These are phyloP conservation scores for Riparia riparia DNA, from an alignment of 2,113 vertebrate genomes.

Conservation along the genomic window DNA sequence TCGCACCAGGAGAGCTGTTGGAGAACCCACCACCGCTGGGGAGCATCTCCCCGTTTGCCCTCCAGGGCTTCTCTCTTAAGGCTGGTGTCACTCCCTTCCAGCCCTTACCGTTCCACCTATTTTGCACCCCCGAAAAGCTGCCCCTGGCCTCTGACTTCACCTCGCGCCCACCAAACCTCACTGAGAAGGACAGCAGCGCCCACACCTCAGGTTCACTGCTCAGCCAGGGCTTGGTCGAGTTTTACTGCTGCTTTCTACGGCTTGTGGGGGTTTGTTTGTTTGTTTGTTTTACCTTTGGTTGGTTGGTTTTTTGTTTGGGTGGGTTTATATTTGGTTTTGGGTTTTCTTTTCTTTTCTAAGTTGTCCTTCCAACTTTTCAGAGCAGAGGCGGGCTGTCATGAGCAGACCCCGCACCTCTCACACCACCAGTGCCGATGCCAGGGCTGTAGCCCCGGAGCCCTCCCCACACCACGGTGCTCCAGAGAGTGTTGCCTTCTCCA, in stretches of 20 bases:
- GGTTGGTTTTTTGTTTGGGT: neutral
- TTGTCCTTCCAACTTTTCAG: neutral
- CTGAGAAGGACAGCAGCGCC: neutral
- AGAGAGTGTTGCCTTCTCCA: accelerated
- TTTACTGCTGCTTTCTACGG: neutral
- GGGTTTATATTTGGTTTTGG: neutral
- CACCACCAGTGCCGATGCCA: accelerated
- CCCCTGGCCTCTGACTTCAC: neutral
- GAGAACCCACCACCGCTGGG: accelerated
- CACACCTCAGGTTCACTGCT: neutral
- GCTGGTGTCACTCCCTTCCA: neutral
- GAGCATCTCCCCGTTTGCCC: neutral
- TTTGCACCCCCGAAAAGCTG: neutral
- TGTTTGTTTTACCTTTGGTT: neutral
- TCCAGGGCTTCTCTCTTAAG: neutral
- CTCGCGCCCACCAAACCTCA: accelerated
- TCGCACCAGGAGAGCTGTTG: neutral
- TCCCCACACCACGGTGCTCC: accelerated
- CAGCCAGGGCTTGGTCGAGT: accelerated
- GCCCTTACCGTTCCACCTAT: neutral
- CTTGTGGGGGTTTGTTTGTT: neutral
- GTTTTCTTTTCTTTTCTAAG: neutral
- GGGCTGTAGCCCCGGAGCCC: neutral
- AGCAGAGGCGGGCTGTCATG: neutral
- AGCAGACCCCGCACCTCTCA: neutral